phyloP scores from a whole-genome alignment of 2,888 invertebrate genomes.

The Mechanitis messenoides region DNA sequence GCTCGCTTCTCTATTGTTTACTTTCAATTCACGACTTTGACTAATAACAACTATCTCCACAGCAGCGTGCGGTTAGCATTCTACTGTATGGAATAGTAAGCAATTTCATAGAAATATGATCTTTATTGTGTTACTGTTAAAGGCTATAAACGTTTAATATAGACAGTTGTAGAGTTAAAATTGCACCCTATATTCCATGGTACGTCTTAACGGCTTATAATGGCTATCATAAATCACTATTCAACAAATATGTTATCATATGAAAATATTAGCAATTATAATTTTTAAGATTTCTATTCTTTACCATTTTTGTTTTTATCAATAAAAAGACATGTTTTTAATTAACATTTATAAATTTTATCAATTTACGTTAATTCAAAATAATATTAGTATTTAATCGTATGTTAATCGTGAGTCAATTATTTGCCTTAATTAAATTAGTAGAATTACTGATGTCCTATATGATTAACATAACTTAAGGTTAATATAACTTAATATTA shows the following conservation, averaged over 20 bases:
- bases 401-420: slow-evolving; percentile 3
- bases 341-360: too few relatives aligned
- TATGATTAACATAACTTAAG: slow-evolving; percentile 2
- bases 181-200: slow-evolving; percentile 16
- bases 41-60: slow-evolving; percentile 43
- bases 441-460: slow-evolving; percentile 4
- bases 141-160: slow-evolving; percentile 6
- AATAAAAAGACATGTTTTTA: too few relatives aligned
- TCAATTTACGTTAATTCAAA: too few relatives aligned
- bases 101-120: slow-evolving; percentile 15
- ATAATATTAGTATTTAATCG: too few relatives aligned
- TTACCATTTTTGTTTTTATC: too few relatives aligned
- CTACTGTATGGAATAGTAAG: slow-evolving; percentile 20
- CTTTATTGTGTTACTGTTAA: slow-evolving; percentile 10
- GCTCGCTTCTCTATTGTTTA: slow-evolving; percentile 50
- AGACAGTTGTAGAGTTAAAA: slow-evolving; percentile 10
- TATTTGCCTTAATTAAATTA: slow-evolving; percentile 13
- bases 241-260: background rate
- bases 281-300: too few relatives aligned
- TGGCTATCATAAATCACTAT: slow-evolving; percentile 21
- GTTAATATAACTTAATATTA: slow-evolving; percentile 5
- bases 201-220: slow-evolving; percentile 18
- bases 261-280: too few relatives aligned
- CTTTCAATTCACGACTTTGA: slow-evolving; percentile 57
- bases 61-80: slow-evolving; percentile 34